Base-by-base conservation (phyloP, 2,888 invertebrate genomes). In the Oscheius onirici region DNA sequence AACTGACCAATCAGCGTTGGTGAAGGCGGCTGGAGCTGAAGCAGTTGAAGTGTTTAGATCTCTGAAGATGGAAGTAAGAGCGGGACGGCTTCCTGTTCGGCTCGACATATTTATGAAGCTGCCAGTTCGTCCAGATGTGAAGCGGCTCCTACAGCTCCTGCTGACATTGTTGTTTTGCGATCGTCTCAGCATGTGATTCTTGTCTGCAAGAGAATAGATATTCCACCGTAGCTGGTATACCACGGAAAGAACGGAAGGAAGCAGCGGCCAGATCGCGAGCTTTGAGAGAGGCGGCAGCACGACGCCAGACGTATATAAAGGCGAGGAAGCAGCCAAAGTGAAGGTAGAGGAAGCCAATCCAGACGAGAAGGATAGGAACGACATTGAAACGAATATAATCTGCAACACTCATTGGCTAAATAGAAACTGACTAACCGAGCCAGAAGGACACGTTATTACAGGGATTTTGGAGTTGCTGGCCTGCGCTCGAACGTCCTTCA, bases 171-270 rank as follows among this genome's bases (percentile, higher is more conserved):
- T n/a, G 13, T 15, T 55, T 2, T 55, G 26, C 41, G 40, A 20
- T 2, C 58, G 58, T 17, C 58, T n/a, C 20, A 58, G n/a, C 8
- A 58, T n/a, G 17, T 40, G 40, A 17, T 20, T 41, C 41, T 24
- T 58, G 41, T 58, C 58, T 58, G 13, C 34, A 41, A 34, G 5
- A 34, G 34, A 34, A 8, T 34, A 8, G 3, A 34, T 34, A 6
- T 34, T 3, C 34, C 34, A 34, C 2, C 10, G 3, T 10, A 10
- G 10, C 11, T 20, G 13, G 13, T 24, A 20, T 26, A 58, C 58
- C 58, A 41, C 58, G 34, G 20, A 58, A 58, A 20, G 58, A 58
- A 13, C 58, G 58, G 17, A 58, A 58, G n/a, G 58, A 58, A 41
- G 58, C 58, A 11, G 58, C 58, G 6, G 58, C 58, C 8, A 41